A percentile compares a stretch with the other conserved stretches of the same genome.
Conservation (phyloP, 1,140 invertebrate genomes). For the Drosophila lini region DNA sequence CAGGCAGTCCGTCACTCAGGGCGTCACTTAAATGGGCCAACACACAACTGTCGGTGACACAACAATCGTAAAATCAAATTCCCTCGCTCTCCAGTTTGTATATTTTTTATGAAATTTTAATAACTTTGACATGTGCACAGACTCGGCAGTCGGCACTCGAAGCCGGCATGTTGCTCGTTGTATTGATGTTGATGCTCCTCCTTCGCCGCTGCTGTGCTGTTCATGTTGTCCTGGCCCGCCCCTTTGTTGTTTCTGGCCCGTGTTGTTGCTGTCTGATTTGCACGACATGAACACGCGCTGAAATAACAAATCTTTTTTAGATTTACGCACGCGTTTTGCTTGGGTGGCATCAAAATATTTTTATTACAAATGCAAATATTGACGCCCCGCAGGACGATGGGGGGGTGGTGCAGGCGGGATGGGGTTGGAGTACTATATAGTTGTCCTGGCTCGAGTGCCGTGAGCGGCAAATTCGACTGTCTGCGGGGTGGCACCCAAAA, state of each 20-base stretch:
- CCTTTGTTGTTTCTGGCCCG: slow-evolving; percentile 35
- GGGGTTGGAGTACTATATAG: slow-evolving; percentile 20
- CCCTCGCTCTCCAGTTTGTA: slow-evolving; percentile 5
- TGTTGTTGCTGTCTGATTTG: slow-evolving; percentile 48
- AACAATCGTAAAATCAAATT: slow-evolving; percentile 74
- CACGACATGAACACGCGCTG: slow-evolving; percentile 60
- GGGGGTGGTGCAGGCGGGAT: not conserved
- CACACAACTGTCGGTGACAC: slow-evolving; percentile 55
- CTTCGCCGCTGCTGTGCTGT: slow-evolving; percentile 1
- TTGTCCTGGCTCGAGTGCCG: slow-evolving; percentile 34
- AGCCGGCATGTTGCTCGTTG: slow-evolving; percentile 48
- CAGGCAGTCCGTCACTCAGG: slow-evolving; percentile 56
- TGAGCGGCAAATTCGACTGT: slow-evolving; percentile 44
- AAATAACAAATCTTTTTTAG: slow-evolving; percentile 80
- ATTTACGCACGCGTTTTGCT: slow-evolving; percentile 74
- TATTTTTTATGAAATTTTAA: slow-evolving; percentile 80
- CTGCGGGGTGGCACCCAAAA: not conserved
- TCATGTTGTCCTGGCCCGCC: slow-evolving; percentile 38
- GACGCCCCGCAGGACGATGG: slow-evolving; percentile 46
- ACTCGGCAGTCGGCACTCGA: slow-evolving; percentile 6
- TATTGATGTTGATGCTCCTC: slow-evolving; percentile 29
- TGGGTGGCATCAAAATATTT: slow-evolving; percentile 77
- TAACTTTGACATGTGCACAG: slow-evolving; percentile 67
- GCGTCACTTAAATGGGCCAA: slow-evolving; percentile 33
- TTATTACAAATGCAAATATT: slow-evolving; percentile 83